phyloP scores from a whole-genome alignment of 2,797 vertebrate species.

The Allenopithecus nigroviridis region DNA sequence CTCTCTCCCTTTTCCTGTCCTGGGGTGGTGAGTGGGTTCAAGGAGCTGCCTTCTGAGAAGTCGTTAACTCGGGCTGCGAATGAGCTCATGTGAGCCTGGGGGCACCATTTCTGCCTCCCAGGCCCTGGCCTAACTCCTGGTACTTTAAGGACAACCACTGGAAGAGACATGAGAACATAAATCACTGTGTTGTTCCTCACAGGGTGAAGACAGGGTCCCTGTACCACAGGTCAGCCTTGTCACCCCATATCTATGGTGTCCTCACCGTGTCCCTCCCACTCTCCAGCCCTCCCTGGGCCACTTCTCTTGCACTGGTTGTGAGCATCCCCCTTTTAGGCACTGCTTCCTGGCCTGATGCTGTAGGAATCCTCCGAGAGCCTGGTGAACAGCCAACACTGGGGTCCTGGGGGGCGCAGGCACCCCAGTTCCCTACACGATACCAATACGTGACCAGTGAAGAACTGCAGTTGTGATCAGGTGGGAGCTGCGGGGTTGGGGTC shows the following conservation, averaged over 20 bases:
- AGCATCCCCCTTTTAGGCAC: background rate
- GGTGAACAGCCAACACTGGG: too few species aligned
- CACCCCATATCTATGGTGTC: background rate
- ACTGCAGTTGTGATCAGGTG: background rate
- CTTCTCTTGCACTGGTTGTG: background rate
- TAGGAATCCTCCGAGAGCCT: background rate
- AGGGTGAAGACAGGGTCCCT: background rate
- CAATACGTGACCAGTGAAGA: too few species aligned
- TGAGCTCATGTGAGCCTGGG: too few species aligned
- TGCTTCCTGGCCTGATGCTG: background rate
- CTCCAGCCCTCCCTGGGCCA: background rate
- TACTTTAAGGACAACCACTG: background rate
- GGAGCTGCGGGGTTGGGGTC: too few species aligned
- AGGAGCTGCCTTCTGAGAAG: too few species aligned
- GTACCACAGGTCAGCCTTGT: too few species aligned
- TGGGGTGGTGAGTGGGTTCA: too few species aligned
- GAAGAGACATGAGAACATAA: background rate
- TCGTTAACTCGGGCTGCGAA: too few species aligned
- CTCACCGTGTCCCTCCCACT: background rate
- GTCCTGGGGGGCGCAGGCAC: background rate
- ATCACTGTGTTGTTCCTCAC: too few species aligned
- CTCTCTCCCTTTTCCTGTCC: background rate
- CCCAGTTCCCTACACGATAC: background rate
- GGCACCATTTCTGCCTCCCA: background rate
- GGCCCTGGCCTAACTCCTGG: rapidly evolving